Conservation (phyloP, 2,888 invertebrate species). For the Philopedon plagiatum region DNA sequence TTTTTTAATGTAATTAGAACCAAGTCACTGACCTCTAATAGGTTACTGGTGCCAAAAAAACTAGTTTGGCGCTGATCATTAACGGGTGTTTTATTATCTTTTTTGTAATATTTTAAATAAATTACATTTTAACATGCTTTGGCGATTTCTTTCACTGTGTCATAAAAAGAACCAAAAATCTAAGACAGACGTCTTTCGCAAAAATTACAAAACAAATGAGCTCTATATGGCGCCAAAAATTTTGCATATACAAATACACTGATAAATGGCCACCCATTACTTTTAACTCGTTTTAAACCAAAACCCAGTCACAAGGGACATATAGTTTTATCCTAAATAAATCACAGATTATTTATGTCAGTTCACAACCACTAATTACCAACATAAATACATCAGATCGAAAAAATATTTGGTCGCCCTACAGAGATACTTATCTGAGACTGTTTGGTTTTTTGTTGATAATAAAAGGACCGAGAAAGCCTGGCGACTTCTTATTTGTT, state of each 20-base stretch:
- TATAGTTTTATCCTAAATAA: constrained; percentile 54
- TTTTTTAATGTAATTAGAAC: background rate
- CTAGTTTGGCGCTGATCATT: background rate
- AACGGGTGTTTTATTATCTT: background rate
- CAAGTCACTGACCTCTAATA: constrained; percentile 9
- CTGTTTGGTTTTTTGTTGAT: constrained; percentile 27
- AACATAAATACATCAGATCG: constrained; percentile 64
- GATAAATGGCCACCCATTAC: constrained; percentile 40
- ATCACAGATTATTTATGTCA: constrained; percentile 65
- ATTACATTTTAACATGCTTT: background rate
- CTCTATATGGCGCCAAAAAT: constrained; percentile 50
- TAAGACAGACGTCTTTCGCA: constrained; percentile 10
- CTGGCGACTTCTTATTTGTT: constrained; percentile 16
- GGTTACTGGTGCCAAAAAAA: background rate
- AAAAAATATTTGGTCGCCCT: constrained; percentile 61
- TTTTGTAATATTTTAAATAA: background rate
- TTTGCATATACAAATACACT: constrained; percentile 43
- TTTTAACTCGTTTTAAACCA: constrained; percentile 33
- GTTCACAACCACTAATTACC: constrained; percentile 64
- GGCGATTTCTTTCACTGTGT: constrained; percentile 1
- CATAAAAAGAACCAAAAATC: constrained; percentile 14
- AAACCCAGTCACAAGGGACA: constrained; percentile 36
- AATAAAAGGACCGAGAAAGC: background rate
- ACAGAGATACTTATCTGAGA: constrained; percentile 60
- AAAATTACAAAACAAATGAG: constrained; percentile 41